These are phyloP conservation scores for Drosophila sturtevanti DNA, from an alignment of 1,140 invertebrate species.

Conservation along the genomic window DNA sequence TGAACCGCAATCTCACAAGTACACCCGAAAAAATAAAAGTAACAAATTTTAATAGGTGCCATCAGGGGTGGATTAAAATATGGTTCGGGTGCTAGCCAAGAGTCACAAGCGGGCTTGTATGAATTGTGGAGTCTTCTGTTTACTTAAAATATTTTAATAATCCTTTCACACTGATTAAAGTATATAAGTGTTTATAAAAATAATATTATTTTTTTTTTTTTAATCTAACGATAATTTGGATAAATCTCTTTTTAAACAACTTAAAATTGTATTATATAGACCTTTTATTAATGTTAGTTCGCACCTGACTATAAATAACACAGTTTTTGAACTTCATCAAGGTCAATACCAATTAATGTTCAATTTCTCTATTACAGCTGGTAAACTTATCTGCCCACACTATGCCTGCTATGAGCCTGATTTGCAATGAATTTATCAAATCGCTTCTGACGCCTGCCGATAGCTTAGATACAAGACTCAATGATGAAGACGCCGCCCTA, in stretches of 20 bases:
- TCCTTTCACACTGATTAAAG: no score
- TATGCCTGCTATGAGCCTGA: slow-evolving; percentile 83
- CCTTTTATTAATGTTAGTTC: background rate
- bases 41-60: background rate
- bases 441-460: slow-evolving; percentile 79
- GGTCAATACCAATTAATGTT: slow-evolving; percentile 70
- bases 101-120: background rate
- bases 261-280: no score
- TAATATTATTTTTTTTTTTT: no score
- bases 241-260: no score
- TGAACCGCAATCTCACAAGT: slow-evolving; percentile 59
- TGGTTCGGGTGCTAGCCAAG: background rate
- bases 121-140: no score
- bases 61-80: background rate
- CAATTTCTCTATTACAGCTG: slow-evolving; percentile 82
- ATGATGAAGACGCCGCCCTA: slow-evolving; percentile 20
- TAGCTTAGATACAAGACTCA: slow-evolving; percentile 24
- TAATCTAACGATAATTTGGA: no score
- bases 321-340: slow-evolving; percentile 66
- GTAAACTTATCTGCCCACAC: slow-evolving; percentile 84
- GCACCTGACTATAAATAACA: slow-evolving; percentile 41
- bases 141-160: background rate
- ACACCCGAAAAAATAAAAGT: slow-evolving; percentile 37
- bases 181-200: no score
- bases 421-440: slow-evolving; percentile 83